Conservation (phyloP, 2,113 vertebrate species). For the Pangasianodon hypophthalmus region DNA sequence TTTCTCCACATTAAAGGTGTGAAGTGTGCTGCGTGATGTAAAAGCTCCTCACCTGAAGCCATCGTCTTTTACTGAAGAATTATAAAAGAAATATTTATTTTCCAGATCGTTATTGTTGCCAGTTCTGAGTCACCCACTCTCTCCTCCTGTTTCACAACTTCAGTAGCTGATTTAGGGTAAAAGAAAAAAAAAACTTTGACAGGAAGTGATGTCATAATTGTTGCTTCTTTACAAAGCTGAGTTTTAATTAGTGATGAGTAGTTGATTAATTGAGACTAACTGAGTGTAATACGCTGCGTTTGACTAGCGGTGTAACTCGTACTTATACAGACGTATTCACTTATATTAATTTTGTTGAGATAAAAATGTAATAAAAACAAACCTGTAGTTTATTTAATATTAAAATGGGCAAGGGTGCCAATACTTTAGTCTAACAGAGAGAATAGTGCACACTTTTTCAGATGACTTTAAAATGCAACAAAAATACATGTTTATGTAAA, state of each 20-base stretch:
- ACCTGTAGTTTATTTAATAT: no score
- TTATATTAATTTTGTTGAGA: no score
- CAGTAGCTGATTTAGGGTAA: background rate
- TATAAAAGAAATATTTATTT: background rate
- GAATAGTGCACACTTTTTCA: no score
- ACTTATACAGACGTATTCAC: background rate
- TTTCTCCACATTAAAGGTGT: conserved; percentile 21
- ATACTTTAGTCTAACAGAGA: no score
- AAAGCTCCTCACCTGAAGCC: conserved; percentile 3
- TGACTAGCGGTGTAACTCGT: background rate
- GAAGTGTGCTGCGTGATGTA: conserved; percentile 12
- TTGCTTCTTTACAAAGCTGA: background rate
- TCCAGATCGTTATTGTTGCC: background rate
- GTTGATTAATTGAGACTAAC: background rate
- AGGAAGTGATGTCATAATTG: background rate
- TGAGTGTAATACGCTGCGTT: background rate
- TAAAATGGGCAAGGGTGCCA: no score
- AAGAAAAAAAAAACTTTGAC: background rate
- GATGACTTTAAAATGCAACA: no score
- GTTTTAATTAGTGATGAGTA: background rate
- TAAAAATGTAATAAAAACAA: no score
- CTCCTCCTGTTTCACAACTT: background rate
- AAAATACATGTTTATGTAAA: no score
- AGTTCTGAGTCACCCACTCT: background rate
- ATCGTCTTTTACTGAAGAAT: background rate